Evolutionary conservation across 1,140 invertebrate genomes (phyloP).

Genomic region (Drosophila nasuta): DNA sequence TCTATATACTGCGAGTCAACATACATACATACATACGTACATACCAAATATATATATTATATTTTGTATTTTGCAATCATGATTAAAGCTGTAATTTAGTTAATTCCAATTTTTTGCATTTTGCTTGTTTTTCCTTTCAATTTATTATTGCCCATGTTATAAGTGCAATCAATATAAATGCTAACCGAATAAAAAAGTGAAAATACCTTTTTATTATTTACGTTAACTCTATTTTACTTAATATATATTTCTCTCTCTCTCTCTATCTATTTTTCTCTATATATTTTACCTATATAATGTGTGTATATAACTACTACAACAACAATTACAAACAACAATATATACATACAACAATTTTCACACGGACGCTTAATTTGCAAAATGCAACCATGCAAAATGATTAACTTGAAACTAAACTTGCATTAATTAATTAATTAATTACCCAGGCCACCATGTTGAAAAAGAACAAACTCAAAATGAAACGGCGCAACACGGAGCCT

Average conservation of each 20-base stretch:
- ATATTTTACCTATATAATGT: slow-evolving; percentile 20
- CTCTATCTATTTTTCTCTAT: slow-evolving; percentile 26
- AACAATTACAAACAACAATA: slow-evolving; percentile 33
- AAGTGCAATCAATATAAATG: slow-evolving; percentile 50
- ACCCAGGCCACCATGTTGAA: slow-evolving; percentile 94
- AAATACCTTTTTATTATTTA: slow-evolving; percentile 53
- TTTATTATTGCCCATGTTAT: slow-evolving; percentile 30
- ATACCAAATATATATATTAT: slow-evolving; percentile 50
- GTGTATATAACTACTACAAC: slow-evolving; percentile 30
- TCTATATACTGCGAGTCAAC: neutral
- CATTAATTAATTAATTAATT: slow-evolving; percentile 23
- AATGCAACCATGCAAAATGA: slow-evolving; percentile 11
- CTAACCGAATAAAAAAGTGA: slow-evolving; percentile 40
- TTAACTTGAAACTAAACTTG: slow-evolving; percentile 19
- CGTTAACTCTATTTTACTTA: slow-evolving; percentile 62
- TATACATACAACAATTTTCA: slow-evolving; percentile 46
- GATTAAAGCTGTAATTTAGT: slow-evolving; percentile 52
- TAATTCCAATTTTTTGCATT: slow-evolving; percentile 67
- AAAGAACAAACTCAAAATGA: slow-evolving; percentile 97
- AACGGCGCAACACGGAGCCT: slow-evolving; percentile 96
- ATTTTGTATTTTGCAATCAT: slow-evolving; percentile 58
- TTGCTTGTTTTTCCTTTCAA: slow-evolving; percentile 60
- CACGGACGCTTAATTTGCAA: slow-evolving; percentile 51
- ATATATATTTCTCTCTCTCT: slow-evolving; percentile 55
- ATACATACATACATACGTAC: slow-evolving; percentile 4